Evolutionary conservation across 2,113 vertebrate genomes (phyloP).

Genomic region (Ancistrus triradiatus): DNA sequence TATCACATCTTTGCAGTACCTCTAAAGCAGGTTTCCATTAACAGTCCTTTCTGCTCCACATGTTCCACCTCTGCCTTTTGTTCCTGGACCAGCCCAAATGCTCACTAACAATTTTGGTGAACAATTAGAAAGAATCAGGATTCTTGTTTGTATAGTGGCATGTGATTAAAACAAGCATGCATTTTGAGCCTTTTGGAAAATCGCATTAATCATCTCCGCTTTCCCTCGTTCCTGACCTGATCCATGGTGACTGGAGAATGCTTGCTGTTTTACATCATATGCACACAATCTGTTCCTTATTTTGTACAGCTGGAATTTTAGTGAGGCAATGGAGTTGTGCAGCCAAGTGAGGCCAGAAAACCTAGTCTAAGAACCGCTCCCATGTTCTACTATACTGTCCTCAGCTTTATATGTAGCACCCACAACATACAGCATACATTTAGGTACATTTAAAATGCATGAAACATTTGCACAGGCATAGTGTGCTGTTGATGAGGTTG

Average conservation of each 20-base stretch:
- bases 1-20: slow-evolving; percentile 35
- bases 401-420: not conserved
- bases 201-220: slow-evolving; percentile 36
- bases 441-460: too few species aligned
- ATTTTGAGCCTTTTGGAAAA: slow-evolving; percentile 33
- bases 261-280: slow-evolving; percentile 50
- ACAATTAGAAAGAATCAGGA: not conserved
- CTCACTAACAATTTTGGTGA: not conserved
- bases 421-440: too few species aligned
- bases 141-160: not conserved
- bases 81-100: not conserved
- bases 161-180: slow-evolving; percentile 10
- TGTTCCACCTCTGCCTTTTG: not conserved
- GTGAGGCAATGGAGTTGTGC: slow-evolving; percentile 41
- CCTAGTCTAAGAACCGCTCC: slow-evolving; percentile 24
- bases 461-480: too few species aligned
- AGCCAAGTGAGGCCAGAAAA: slow-evolving; percentile 37
- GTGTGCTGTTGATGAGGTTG: too few species aligned
- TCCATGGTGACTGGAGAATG: slow-evolving; percentile 49
- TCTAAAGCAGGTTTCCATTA: slow-evolving; percentile 22
- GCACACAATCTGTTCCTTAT: slow-evolving; percentile 51
- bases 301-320: slow-evolving; percentile 51
- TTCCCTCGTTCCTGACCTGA: slow-evolving; percentile 45
- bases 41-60: not conserved
- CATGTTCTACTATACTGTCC: slow-evolving; percentile 12